phyloP scores from a whole-genome alignment of 37 sponge, comb jelly and placozoan species.

The Spongilla lacustris region DNA sequence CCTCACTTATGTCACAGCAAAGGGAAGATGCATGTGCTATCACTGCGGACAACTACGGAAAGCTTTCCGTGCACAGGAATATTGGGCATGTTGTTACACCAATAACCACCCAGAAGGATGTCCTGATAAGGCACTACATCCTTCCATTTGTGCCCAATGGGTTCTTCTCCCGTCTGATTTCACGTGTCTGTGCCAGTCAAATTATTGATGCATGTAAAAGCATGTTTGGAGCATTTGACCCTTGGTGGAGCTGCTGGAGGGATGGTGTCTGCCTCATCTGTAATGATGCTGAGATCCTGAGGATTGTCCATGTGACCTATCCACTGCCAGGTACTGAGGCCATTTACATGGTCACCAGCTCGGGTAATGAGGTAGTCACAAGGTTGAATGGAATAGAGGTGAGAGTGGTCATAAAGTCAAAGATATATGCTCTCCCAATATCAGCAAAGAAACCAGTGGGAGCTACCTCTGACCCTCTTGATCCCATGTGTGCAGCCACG shows the following conservation, averaged over 20 bases:
- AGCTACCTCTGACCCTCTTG: background rate
- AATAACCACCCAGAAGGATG: slow-evolving; percentile 8
- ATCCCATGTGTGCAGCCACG: slow-evolving; percentile 42
- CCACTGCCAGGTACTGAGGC: slow-evolving; percentile 34
- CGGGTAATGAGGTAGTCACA: background rate
- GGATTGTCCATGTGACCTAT: slow-evolving; percentile 47
- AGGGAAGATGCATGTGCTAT: slow-evolving; percentile 43
- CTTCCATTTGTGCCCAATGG: slow-evolving; percentile 80
- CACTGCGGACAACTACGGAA: background rate
- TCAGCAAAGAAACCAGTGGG: background rate
- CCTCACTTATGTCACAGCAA: slow-evolving; percentile 72
- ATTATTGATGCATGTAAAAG: slow-evolving; percentile 1
- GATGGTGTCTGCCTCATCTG: slow-evolving; percentile 63
- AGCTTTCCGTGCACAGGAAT: background rate
- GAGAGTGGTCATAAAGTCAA: slow-evolving; percentile 50
- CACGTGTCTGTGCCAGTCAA: slow-evolving; percentile 68
- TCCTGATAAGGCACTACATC: slow-evolving; percentile 46
- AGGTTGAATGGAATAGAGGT: slow-evolving; percentile 48
- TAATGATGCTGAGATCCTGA: slow-evolving; percentile 60
- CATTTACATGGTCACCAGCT: slow-evolving; percentile 24
- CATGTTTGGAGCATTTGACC: background rate
- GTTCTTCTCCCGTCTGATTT: slow-evolving; percentile 74
- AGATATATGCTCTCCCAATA: background rate
- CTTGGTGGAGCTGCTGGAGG: slow-evolving; percentile 83
- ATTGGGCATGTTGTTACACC: background rate